Evolutionary conservation across 2,888 invertebrate genomes (phyloP).

Genomic region (Beris morrisii): DNA sequence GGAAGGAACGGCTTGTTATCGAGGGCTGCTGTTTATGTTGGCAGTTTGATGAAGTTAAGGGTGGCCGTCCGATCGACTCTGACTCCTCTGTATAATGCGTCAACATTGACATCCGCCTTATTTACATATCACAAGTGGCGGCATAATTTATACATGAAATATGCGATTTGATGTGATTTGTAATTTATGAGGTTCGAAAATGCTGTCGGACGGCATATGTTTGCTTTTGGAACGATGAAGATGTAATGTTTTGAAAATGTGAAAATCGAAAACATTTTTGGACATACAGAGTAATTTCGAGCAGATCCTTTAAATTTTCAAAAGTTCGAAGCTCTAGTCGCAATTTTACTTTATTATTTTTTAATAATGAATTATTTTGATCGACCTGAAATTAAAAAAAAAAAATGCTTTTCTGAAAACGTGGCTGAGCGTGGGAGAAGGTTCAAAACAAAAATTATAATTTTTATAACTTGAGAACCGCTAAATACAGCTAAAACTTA

Average conservation of each 20-base stretch:
- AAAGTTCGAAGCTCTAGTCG: background rate
- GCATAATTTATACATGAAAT: constrained; percentile 40
- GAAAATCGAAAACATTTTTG: too few relatives aligned
- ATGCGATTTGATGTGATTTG: constrained; percentile 40
- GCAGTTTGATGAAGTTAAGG: constrained; percentile 3
- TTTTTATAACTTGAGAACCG: too few relatives aligned
- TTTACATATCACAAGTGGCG: constrained; percentile 38
- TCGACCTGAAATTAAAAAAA: background rate
- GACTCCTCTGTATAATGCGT: constrained; percentile 14
- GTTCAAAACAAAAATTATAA: too few relatives aligned
- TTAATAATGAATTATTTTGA: background rate
- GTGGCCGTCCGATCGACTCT: background rate
- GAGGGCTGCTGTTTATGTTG: constrained; percentile 2
- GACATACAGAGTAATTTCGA: too few relatives aligned
- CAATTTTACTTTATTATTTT: constrained; percentile 1
- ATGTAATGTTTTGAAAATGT: too few relatives aligned
- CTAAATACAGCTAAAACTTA: too few relatives aligned
- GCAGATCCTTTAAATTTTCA: background rate
- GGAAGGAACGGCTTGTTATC: background rate
- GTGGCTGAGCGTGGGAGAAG: too few relatives aligned
- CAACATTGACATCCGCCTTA: constrained; percentile 31
- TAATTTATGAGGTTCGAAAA: constrained; percentile 39
- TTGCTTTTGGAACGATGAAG: background rate
- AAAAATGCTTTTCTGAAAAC: background rate
- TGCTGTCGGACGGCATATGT: constrained; percentile 33